Percentiles rank a stretch among this genome's conserved stretches.
phyloP scores from a whole-genome alignment of 2,113 vertebrate species.

The Pterocles orientalis region DNA sequence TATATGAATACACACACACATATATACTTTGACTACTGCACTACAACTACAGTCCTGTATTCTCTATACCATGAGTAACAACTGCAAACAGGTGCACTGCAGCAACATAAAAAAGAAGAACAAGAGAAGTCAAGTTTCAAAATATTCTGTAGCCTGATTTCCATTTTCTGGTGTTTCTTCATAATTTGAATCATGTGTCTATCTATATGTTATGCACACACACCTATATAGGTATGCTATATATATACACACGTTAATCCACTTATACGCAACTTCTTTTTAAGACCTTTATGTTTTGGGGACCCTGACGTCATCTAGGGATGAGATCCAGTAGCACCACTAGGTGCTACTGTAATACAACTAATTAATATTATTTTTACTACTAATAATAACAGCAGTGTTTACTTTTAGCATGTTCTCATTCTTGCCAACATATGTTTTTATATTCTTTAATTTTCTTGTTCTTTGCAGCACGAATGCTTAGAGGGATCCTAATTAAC shows the following conservation, averaged over 20 bases:
- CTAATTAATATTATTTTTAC: constrained; percentile 65
- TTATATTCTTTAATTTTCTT: constrained; percentile 25
- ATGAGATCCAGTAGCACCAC: constrained; percentile 56
- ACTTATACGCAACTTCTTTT: neutral
- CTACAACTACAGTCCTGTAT: neutral
- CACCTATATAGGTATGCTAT: accelerated
- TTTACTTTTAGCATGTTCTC: neutral
- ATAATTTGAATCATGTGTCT: neutral
- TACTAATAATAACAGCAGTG: constrained; percentile 11
- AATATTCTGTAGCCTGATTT: neutral
- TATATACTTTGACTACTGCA: neutral
- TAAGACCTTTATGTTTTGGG: neutral
- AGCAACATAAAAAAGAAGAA: neutral
- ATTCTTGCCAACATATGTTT: neutral
- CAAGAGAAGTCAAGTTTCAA: neutral
- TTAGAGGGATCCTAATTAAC: constrained; percentile 38
- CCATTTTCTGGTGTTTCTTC: neutral
- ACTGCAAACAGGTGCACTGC: neutral
- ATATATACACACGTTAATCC: neutral
- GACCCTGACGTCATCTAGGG: neutral
- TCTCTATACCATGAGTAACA: neutral
- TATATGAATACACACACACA: neutral
- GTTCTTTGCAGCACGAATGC: neutral
- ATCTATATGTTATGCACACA: neutral
- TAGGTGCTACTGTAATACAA: constrained; percentile 74